A percentile compares a stretch with the other conserved stretches of the same genome.
Evolutionary conservation across 2,888 invertebrate species (phyloP).

Genomic region (Tipula unca): DNA sequence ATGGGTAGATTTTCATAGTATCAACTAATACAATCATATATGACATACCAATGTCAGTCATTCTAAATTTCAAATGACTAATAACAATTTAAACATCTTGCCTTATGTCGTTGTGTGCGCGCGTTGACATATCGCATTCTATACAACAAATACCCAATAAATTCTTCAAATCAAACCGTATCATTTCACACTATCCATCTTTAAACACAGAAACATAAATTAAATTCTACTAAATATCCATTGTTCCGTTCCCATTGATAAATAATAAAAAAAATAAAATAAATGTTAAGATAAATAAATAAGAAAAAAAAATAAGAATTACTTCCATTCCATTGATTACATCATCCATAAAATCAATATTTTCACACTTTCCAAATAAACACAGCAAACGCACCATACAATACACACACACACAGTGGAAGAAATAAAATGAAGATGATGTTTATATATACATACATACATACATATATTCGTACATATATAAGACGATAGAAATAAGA

Average conservation of each 20-base stretch:
- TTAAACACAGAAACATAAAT: not conserved
- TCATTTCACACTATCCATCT: constrained; percentile 14
- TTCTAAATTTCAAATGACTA: not conserved
- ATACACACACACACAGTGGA: not conserved
- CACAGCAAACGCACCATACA: not conserved
- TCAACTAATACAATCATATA: too few species aligned
- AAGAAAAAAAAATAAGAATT: not conserved
- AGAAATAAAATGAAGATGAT: not conserved
- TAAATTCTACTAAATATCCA: constrained; percentile 8
- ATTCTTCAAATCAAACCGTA: not conserved
- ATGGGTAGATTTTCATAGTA: too few species aligned
- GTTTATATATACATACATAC: not conserved
- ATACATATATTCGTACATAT: too few species aligned
- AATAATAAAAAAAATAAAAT: not conserved
- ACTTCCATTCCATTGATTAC: constrained; percentile 14
- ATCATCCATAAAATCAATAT: constrained; percentile 14
- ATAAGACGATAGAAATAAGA: not conserved
- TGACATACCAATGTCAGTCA: too few species aligned
- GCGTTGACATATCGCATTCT: not conserved
- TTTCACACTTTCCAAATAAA: constrained; percentile 8
- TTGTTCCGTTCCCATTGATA: constrained; percentile 8
- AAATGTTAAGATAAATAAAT: not conserved
- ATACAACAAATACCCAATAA: not conserved
- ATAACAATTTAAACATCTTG: not conserved
- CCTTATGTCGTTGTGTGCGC: too few species aligned